A percentile compares a stretch with the other conserved stretches of the same genome.
phyloP scores from a whole-genome alignment of 2,888 invertebrate genomes.

The Antheraea assamensis region DNA sequence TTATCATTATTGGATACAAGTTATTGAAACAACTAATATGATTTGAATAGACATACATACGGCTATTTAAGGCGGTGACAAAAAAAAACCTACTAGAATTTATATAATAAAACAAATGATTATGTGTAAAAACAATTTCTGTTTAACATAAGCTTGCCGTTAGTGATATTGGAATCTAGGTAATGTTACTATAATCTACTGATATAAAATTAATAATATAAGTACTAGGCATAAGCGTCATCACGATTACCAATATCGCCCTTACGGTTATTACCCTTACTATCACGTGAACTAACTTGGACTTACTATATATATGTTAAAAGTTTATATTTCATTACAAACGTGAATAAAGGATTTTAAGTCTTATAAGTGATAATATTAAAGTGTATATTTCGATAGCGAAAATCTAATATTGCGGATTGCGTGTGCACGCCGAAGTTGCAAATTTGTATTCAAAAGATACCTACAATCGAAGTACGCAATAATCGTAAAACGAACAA shows the following conservation, averaged over 20 bases:
- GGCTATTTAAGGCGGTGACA: background rate
- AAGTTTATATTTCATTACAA: conserved; percentile 26
- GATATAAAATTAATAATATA: conserved; percentile 40
- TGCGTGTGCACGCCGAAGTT: conserved; percentile 60
- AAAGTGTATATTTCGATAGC: conserved; percentile 34
- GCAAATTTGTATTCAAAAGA: conserved; percentile 74
- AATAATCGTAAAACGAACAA: conserved; percentile 74
- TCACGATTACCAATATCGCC: conserved; percentile 49
- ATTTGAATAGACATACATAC: background rate
- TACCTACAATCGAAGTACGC: conserved; percentile 70
- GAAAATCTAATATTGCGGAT: conserved; percentile 33
- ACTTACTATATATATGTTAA: conserved; percentile 47
- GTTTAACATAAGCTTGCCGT: background rate
- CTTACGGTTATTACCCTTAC: conserved; percentile 60
- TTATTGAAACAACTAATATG: background rate
- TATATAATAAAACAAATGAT: background rate
- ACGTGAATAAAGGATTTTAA: conserved; percentile 28
- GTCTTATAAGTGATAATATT: conserved; percentile 14
- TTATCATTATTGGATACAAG: conserved; percentile 7
- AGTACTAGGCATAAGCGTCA: conserved; percentile 41
- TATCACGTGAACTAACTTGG: conserved; percentile 53
- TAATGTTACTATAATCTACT: conserved; percentile 31
- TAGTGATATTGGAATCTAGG: background rate
- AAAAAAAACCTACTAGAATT: background rate
- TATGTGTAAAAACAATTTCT: background rate